These are phyloP conservation scores for Orientallactaga sibirica DNA, from an alignment of 2,797 vertebrate species.

Conservation along the genomic window DNA sequence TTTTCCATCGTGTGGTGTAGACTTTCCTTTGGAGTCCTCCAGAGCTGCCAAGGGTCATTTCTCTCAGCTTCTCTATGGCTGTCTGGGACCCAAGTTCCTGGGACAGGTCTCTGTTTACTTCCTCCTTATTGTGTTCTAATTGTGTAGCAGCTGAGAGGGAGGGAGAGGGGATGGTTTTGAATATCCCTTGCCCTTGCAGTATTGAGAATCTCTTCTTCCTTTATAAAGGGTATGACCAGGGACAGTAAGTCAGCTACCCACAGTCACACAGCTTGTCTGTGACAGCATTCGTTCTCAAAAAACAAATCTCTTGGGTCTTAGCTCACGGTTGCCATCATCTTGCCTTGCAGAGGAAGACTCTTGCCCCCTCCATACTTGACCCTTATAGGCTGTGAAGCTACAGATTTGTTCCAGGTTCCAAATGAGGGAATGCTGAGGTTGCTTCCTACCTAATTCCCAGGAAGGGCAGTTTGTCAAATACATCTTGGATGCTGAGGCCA, in stretches of 20 bases:
- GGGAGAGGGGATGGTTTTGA: neutral
- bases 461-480: neutral
- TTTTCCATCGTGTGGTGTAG: conserved; percentile 42
- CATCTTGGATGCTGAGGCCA: neutral
- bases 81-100: conserved; percentile 17
- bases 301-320: too few species aligned
- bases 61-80: conserved; percentile 55
- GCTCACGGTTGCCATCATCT: neutral
- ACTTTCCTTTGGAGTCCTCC: conserved; percentile 5
- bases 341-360: neutral
- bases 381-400: neutral
- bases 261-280: neutral
- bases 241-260: neutral
- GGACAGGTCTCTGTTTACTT: neutral
- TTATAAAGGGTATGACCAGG: neutral
- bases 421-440: neutral
- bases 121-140: neutral
- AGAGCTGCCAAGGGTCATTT: neutral
- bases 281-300: neutral
- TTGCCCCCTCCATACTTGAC: neutral
- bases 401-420: neutral
- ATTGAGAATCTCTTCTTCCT: neutral
- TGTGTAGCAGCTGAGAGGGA: neutral
- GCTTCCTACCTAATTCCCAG: neutral
- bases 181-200: neutral